Conservation (phyloP, 92 coral and sea anemone species). For the Porites lobata region DNA sequence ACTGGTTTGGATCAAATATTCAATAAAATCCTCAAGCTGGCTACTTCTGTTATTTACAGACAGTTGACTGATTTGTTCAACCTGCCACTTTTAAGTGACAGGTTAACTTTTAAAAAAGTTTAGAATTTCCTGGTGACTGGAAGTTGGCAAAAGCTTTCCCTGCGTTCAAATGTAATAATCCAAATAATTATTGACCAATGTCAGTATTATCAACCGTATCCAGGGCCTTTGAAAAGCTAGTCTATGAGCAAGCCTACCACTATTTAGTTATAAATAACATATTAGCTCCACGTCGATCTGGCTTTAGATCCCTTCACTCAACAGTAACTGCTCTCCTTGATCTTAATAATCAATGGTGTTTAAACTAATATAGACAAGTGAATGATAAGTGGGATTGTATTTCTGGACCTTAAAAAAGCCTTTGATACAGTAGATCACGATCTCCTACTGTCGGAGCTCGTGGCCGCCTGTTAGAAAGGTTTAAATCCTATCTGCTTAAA, state of each 20-base stretch:
- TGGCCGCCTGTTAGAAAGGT: neutral
- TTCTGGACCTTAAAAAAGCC: too few species aligned
- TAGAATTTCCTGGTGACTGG: conserved; percentile 37
- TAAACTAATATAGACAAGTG: conserved; percentile 15
- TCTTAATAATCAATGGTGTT: conserved; percentile 28
- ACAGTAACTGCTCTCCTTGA: neutral
- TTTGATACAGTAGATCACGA: too few species aligned
- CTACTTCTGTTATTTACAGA: conserved; percentile 34
- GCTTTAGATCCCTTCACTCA: too few species aligned
- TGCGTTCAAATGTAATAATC: neutral
- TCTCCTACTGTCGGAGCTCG: too few species aligned
- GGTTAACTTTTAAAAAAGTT: conserved; percentile 14
- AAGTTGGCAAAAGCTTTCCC: conserved; percentile 37
- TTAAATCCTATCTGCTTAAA: neutral
- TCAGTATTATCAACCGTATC: too few species aligned
- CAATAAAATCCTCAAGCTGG: conserved; percentile 24
- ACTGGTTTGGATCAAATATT: conserved; percentile 40
- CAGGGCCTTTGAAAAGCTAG: too few species aligned
- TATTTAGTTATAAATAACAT: too few species aligned
- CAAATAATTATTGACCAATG: too few species aligned
- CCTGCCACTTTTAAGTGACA: neutral
- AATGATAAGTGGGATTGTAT: too few species aligned
- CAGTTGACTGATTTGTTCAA: neutral
- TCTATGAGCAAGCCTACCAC: too few species aligned
- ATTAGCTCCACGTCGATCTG: neutral